Evolutionary conservation across 2,113 vertebrate species (phyloP).

Genomic region (Psammodynastes pulverulentus): DNA sequence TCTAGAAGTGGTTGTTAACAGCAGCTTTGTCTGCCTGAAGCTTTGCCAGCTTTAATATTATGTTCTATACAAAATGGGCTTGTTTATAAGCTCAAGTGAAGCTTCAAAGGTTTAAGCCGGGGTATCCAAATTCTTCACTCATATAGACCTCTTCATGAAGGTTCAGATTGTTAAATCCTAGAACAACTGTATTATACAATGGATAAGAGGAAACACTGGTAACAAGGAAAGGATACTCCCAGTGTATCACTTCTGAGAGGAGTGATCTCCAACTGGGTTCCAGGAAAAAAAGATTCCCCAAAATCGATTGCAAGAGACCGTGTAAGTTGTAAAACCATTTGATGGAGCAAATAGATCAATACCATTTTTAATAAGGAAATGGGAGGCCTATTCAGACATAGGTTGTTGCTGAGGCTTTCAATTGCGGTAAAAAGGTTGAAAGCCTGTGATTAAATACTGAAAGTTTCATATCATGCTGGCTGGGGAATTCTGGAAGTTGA

Average conservation of each 20-base stretch:
- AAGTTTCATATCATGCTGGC: not conserved
- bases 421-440: not conserved
- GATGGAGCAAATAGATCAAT: not conserved
- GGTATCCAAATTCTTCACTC: not conserved
- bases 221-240: not conserved
- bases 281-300: not conserved
- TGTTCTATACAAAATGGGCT: not conserved
- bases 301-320: not conserved
- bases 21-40: not conserved
- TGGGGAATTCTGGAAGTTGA: not conserved
- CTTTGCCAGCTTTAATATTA: not conserved
- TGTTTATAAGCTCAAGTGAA: not conserved
- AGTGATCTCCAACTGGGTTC: not conserved
- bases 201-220: not conserved
- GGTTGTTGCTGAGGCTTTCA: not conserved
- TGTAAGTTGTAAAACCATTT: not conserved
- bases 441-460: not conserved
- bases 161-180: not conserved
- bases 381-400: not conserved
- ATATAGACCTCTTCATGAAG: not conserved
- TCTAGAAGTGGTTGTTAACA: not conserved
- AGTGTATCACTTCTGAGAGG: not conserved
- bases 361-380: not conserved
- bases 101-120: not conserved
- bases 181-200: not conserved